Base-by-base conservation (phyloP, 2,888 invertebrate genomes). In the Oscheius myriophilus region DNA sequence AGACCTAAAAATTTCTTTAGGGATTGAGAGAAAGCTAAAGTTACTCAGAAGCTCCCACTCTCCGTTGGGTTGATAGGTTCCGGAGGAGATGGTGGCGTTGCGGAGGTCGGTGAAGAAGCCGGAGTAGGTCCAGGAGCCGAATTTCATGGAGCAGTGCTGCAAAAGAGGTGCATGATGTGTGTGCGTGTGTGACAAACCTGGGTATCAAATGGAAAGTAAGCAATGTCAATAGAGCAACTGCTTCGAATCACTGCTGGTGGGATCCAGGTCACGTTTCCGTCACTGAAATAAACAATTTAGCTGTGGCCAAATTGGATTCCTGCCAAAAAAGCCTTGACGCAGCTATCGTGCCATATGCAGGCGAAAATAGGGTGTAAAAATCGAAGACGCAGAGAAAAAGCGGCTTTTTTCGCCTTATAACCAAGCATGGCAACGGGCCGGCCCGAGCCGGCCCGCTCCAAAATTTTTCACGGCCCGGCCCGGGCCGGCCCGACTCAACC, bases 81-180 rank as follows among this genome's bases (percentile, higher is more conserved):
- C 86, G 23, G 89, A 82, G 75, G 90, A 90, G 21, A 90, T 88
- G 3, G 87, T 83, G 0, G 87, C 82, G 66, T 89, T 88, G 45
- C 88, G 82, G 9, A 85, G 72, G 65, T 85, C 84, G 0, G 81
- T 83, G 70, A 80, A 82, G 67, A 80, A 83, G 18, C 83, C 83
- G 2, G 83, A 84, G 65, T 86, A 96, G 79, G 97, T 96, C 98
- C 98, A 98, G 88, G 96, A 96, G 87, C 97, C 97, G 88, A 98
- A 98, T 90, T 86, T 86, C 83, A 86, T 80, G 14, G 75, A 65
- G 70, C 86, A 86, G 45, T 78, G 73, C 73, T 97, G 96, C 42
- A 66, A 26, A 6, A 51, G 0, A 2, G 18, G 46, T 21, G 11
- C 43, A 23, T 49, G 14, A 11, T 43, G 43, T 43, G 11, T 9